These are phyloP conservation scores for Eueremaeus valkanovi DNA, from an alignment of 2,888 invertebrate species.

Conservation along the genomic window DNA sequence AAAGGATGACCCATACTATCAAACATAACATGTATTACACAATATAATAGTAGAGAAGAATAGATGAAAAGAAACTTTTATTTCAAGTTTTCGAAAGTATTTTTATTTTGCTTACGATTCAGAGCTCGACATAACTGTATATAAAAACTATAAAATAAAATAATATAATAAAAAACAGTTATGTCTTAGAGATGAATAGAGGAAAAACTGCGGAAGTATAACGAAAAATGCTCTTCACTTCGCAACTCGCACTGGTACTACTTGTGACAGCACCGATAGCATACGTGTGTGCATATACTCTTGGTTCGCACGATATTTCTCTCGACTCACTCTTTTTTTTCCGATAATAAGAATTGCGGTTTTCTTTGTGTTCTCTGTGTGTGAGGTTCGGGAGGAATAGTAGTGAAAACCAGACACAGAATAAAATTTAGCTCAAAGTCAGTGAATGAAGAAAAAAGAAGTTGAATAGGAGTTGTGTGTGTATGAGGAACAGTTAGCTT, in stretches of 20 bases:
- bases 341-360: slow-evolving; percentile 23
- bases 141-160: not conserved
- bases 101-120: no score
- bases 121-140: slow-evolving; percentile 7
- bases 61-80: not conserved
- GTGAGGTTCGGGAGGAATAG: not conserved
- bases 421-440: slow-evolving; percentile 7
- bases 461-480: not conserved
- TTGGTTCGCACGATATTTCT: not conserved
- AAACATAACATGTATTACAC: not conserved
- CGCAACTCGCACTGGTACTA: no score
- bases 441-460: not conserved
- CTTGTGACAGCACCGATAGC: not conserved
- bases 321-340: not conserved
- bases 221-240: not conserved
- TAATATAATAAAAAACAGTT: not conserved
- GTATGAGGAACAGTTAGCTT: not conserved
- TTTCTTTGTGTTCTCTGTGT: not conserved
- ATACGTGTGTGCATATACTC: not conserved
- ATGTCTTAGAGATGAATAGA: not conserved
- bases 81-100: not conserved
- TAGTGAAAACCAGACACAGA: slow-evolving; percentile 8
- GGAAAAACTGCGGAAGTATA: slow-evolving; percentile 25
- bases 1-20: slow-evolving; percentile 18
- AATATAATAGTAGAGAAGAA: no score